These are phyloP conservation scores for Solenodon paradoxus DNA, from an alignment of 2,113 vertebrate species.

Conservation along the genomic window DNA sequence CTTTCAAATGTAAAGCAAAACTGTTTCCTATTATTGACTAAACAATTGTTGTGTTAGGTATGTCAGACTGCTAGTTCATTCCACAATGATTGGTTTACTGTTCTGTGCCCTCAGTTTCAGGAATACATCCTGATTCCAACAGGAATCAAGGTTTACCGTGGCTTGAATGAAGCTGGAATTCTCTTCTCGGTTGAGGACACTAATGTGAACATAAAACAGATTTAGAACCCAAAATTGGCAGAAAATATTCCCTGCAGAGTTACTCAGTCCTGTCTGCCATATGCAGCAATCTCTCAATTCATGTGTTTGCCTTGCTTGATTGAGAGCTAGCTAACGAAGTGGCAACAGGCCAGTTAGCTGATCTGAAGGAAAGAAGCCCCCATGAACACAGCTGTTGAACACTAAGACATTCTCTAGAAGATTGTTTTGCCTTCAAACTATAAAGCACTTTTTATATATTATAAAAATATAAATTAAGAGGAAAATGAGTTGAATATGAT, in stretches of 20 bases:
- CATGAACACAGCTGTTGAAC: neutral
- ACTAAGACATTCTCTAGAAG: neutral
- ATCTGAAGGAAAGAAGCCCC: neutral
- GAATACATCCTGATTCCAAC: neutral
- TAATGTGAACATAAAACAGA: constrained; percentile 63
- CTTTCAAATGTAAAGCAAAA: constrained; percentile 54
- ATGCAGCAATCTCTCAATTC: constrained; percentile 60
- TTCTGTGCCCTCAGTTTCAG: neutral
- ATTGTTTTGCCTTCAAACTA: neutral
- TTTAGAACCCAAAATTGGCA: constrained; percentile 68
- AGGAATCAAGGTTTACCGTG: constrained; percentile 38
- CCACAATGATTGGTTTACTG: neutral
- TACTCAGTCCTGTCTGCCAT: constrained; percentile 54
- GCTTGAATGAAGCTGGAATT: constrained; percentile 56
- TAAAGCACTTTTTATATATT: neutral
- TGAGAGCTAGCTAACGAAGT: constrained; percentile 50
- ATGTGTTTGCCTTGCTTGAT: constrained; percentile 30
- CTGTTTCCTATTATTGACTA: constrained; percentile 31
- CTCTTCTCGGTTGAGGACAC: constrained; percentile 58
- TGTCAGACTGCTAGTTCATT: constrained; percentile 11
- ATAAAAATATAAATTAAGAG: constrained; percentile 6
- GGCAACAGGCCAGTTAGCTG: constrained; percentile 62
- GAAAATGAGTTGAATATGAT: neutral
- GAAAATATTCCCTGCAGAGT: constrained; percentile 60
- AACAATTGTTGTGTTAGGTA: constrained; percentile 22